Conservation (phyloP, 2,113 vertebrate genomes). For the Coregonus clupeaformis region DNA sequence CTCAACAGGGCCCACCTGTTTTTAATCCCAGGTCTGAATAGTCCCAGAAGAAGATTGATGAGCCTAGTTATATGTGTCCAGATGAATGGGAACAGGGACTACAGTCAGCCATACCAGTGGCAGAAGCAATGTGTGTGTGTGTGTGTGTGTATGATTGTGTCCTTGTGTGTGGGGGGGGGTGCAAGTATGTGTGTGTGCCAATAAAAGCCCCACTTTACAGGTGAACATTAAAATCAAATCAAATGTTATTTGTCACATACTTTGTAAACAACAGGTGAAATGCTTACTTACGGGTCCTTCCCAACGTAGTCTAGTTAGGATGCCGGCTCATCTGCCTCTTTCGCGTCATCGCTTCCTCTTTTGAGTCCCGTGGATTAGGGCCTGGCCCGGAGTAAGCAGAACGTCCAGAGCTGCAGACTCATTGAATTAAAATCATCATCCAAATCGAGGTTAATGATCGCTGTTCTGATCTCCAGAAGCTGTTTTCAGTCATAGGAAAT, state of each 20-base stretch:
- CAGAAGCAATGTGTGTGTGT: slow-evolving; percentile 15
- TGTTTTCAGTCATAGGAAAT: no score
- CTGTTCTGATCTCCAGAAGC: no score
- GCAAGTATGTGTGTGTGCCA: neutral
- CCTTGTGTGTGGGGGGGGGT: neutral
- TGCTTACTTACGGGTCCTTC: no score
- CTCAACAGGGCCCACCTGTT: slow-evolving; percentile 63
- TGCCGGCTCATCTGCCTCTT: no score
- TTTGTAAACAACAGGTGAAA: neutral
- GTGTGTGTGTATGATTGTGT: slow-evolving; percentile 4
- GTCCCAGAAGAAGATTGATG: slow-evolving; percentile 74
- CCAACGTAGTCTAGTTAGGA: no score
- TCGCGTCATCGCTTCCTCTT: no score
- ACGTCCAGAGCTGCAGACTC: no score
- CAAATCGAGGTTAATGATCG: no score
- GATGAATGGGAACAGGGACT: slow-evolving; percentile 64
- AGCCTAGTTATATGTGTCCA: slow-evolving; percentile 71
- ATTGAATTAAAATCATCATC: no score
- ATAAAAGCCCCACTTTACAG: neutral
- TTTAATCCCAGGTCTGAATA: slow-evolving; percentile 64
- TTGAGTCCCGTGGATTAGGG: no score
- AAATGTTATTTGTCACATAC: neutral
- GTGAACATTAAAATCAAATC: no score
- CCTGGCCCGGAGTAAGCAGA: no score
- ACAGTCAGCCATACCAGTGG: slow-evolving; percentile 54